Conservation (phyloP, 2,888 invertebrate genomes). For the Mesopsocus fuscifrons region DNA sequence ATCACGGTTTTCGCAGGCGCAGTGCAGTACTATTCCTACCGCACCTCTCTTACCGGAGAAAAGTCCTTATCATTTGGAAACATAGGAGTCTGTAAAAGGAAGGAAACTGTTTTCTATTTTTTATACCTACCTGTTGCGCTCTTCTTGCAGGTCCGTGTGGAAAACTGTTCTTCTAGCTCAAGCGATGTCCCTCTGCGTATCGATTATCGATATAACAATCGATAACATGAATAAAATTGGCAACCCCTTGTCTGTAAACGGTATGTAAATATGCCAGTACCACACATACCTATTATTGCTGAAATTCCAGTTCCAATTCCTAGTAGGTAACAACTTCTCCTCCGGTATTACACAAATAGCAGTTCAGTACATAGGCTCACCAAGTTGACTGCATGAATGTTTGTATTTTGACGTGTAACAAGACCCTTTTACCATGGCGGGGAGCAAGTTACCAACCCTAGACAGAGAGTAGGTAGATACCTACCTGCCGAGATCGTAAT, state of each 20-base stretch:
- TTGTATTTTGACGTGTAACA: no score
- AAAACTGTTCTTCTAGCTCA: conserved; percentile 1
- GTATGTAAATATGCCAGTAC: neutral
- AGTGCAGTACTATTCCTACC: no score
- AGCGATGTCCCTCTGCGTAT: neutral
- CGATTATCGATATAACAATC: neutral
- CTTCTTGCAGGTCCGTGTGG: conserved; percentile 6
- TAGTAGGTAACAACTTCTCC: no score
- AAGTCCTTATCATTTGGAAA: neutral
- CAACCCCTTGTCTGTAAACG: neutral
- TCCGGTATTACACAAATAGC: no score
- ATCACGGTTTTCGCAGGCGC: no score
- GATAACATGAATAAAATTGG: neutral
- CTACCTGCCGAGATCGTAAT: no score
- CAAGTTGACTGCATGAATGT: no score
- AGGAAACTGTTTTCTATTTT: neutral
- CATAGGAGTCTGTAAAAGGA: neutral
- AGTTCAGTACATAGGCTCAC: no score
- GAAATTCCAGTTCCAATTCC: neutral
- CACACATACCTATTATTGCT: neutral
- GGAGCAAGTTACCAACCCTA: no score
- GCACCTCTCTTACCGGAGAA: neutral
- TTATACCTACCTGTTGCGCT: no score
- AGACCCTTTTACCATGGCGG: no score
- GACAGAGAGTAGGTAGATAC: no score